Conservation (phyloP, 2,113 vertebrate genomes). For the Urocynchramus pylzowi region DNA sequence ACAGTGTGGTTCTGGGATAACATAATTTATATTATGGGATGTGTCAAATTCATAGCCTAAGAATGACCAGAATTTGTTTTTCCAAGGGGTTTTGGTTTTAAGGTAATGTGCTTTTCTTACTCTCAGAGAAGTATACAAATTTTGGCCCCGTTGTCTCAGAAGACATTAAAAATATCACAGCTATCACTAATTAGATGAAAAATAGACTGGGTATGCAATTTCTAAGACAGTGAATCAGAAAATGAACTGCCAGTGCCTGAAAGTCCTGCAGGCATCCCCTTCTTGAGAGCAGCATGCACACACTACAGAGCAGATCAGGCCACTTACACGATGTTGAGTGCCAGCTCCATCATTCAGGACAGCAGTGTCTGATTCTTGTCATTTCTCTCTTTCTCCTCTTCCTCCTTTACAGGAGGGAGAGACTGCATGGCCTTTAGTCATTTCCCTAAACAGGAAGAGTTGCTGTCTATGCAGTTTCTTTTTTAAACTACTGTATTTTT, state of each 20-base stretch:
- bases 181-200: neutral
- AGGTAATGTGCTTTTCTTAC: neutral
- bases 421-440: neutral
- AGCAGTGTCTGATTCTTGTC: neutral
- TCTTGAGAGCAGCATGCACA: neutral
- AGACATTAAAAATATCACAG: neutral
- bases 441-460: conserved; percentile 52
- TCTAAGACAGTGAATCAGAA: neutral
- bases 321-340: neutral
- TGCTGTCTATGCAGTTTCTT: conserved; percentile 20
- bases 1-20: neutral
- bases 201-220: neutral
- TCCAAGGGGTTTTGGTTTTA: neutral
- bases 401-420: conserved; percentile 10
- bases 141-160: neutral
- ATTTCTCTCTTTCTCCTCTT: conserved; percentile 15
- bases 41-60: neutral
- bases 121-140: neutral
- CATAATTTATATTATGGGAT: neutral
- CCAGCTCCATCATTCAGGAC: conserved; percentile 26
- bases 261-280: neutral
- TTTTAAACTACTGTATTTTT: conserved; percentile 24
- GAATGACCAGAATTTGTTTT: neutral
- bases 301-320: neutral
- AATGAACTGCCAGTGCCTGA: neutral